Evolutionary conservation across 2,113 vertebrate genomes (phyloP).

Genomic region (Pandion haliaetus): DNA sequence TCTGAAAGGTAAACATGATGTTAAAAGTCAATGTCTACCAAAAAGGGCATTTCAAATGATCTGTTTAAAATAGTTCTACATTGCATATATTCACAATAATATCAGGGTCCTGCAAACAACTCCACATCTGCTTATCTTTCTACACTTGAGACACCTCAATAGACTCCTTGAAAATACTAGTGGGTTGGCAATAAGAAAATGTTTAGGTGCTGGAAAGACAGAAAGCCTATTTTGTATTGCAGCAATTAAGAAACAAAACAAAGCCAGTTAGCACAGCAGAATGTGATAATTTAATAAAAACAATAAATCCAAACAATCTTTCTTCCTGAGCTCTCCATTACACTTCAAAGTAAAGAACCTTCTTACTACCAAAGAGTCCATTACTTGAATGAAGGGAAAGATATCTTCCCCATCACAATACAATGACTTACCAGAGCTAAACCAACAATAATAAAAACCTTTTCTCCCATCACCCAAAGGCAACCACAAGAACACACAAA

Average conservation of each 20-base stretch:
- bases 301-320: not conserved
- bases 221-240: not conserved
- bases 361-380: not conserved
- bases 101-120: not conserved
- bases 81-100: not conserved
- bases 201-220: not conserved
- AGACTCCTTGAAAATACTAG: not conserved
- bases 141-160: not conserved
- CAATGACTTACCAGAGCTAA: not conserved
- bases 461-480: not conserved
- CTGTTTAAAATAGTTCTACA: not conserved
- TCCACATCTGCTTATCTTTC: not conserved
- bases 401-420: not conserved
- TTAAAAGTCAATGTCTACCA: not conserved
- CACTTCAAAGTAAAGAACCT: not conserved
- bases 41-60: not conserved
- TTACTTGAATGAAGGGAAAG: not conserved
- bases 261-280: not conserved
- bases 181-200: not conserved
- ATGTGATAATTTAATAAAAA: not conserved
- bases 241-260: not conserved
- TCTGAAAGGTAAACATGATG: constrained; percentile 61
- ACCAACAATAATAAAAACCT: not conserved
- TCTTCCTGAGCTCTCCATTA: not conserved
- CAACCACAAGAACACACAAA: not conserved